phyloP scores from a whole-genome alignment of 2,113 vertebrate species.

The Macrotis lagotis region DNA sequence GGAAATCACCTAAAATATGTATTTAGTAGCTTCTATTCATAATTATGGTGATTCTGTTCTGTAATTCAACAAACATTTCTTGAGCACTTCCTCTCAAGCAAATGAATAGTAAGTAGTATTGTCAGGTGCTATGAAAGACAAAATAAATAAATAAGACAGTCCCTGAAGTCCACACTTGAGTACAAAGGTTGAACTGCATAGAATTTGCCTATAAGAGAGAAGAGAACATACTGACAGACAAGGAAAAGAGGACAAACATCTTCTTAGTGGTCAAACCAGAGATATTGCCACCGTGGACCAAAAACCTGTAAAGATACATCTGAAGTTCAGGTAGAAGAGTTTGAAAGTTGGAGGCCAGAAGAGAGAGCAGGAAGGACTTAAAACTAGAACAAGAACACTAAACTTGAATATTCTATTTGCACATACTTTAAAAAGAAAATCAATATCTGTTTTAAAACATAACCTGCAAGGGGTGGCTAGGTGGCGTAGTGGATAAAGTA shows the following conservation, averaged over 20 bases:
- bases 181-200: neutral
- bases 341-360: neutral
- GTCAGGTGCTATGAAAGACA: neutral
- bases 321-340: neutral
- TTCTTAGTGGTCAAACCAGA: neutral
- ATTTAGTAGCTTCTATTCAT: neutral
- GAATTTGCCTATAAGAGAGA: neutral
- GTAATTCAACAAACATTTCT: neutral
- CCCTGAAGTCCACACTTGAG: neutral
- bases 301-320: neutral
- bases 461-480: constrained; percentile 19
- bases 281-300: neutral
- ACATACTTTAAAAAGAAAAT: constrained; percentile 20
- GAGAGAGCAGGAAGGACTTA: neutral
- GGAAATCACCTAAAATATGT: too few relatives aligned
- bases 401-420: constrained; percentile 28
- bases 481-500: too few relatives aligned
- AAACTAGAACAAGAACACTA: constrained; percentile 41
- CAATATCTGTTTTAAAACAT: constrained; percentile 39
- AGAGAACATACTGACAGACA: neutral
- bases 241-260: neutral
- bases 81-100: neutral
- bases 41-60: neutral
- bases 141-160: neutral
- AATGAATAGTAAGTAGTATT: neutral